Evolutionary conservation across 23 tunicate species (phyloP), one percentile per base, ranked within the genome.

Genomic region (Botrylloides violaceus): DNA sequence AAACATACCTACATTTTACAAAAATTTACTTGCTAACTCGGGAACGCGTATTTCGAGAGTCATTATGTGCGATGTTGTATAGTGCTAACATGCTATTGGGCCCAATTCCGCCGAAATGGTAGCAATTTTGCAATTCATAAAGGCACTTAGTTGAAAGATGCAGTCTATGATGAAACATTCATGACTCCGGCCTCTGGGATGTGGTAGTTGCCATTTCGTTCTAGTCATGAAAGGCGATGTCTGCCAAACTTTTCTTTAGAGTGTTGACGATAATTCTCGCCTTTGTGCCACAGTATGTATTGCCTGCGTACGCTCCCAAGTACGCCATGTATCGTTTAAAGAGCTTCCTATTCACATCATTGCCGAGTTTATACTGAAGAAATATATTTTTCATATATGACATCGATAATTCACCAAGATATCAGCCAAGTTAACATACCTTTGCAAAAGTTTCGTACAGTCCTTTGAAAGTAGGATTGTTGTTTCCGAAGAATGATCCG

Each of bases 381-480:
- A 0, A 79, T 30, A n/a, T n/a, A n/a, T n/a, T n/a, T 47, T 47
- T 12, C 18, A 47, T 47, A 47, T 47, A 18, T 12, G 55, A 47
- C 18, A 18, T 12, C 12, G 12, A 47, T 47, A 47, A 12, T 47
- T 47, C 18, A 12, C 18, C 55, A 12, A 18, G 55, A 12, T 47
- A 47, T 47, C 18, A 12, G 12, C 12, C 62, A 58, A 4, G 26
- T 23, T 58, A 58, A 27, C 62, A 19, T 39, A 87, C 95, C 75
- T 77, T 56, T 73, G 78, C 66, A 78, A 90, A 83, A 19, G 81
- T 47, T 68, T 93, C 98, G 38, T 86, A 93, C 15, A 93, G 71
- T 20, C 89, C 84, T 18, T 86, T 81, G 60, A 93, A 93, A 1
- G 98, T 93, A 1, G 98, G 98, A 59, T 93, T 93, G 66, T 62